Base-by-base conservation (phyloP, 2,888 invertebrate genomes). In the Ceratothoa steindachneri region DNA sequence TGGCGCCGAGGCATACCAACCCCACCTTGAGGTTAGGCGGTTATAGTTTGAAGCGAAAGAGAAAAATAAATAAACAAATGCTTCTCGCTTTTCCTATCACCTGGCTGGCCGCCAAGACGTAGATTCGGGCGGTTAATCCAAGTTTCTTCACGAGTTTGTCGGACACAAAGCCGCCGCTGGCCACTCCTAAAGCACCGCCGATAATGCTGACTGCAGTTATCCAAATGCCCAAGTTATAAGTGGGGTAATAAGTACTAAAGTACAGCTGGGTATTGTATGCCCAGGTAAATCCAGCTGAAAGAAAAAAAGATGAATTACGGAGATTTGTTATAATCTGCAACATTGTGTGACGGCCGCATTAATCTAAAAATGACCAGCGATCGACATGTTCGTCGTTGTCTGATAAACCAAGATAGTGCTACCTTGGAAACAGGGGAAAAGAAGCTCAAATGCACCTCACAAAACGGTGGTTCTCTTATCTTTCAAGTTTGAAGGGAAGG, bases 211-310 rank as follows among this genome's bases (percentile, higher is more conserved):
- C 93, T 0, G 90, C 91, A 83, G 93, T 93, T 81, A 94, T 84
- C 92, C 93, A 93, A 91, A 93, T 93, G 81, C 93, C 93, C 15
- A 93, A 88, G 85, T 93, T 93, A 81, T 92, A 91, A 82, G 93
- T 93, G 0, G 94, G 94, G 85, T 93, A 94, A 85, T 93, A 93
- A 74, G 89, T 90, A 77, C 92, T 89, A 84, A 93, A 94, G 86
- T 93, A 94, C 69, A 93, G 87, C 83, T 94, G 93, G 4, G 93
- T 93, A 84, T 94, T 94, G 87, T 94, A 94, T 0, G 93, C 93
- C 85, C 94, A 94, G 77, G 91, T 91, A 90, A 93, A 92, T 78
- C 94, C 94, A 81, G 93, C 91, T 91, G 85, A 0, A 41, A 28
- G 22, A 1, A 15, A 41, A 28, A 30, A 67, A 15, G 12, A 2